Evolutionary conservation across 2,113 vertebrate genomes (phyloP).

Genomic region (Tupaia chinensis): DNA sequence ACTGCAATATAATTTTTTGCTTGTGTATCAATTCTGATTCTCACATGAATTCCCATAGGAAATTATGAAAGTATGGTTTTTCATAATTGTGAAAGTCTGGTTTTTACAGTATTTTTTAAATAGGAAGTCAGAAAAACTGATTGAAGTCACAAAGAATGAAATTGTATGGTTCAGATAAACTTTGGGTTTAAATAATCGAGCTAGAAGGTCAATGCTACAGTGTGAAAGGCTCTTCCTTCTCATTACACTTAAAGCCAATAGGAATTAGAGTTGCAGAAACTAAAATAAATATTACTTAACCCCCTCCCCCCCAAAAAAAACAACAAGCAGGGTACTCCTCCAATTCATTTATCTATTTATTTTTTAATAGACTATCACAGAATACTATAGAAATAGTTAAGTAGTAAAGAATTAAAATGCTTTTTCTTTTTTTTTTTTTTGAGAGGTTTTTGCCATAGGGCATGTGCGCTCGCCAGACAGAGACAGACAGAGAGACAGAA

Average conservation of each 20-base stretch:
- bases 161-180: not conserved
- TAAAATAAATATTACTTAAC: conserved; percentile 16
- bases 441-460: too few species aligned
- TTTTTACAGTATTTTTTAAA: conserved; percentile 21
- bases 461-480: too few species aligned
- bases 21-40: conserved; percentile 25
- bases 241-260: not conserved
- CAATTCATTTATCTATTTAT: not conserved
- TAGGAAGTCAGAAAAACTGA: not conserved
- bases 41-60: not conserved
- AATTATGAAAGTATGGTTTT: conserved; percentile 48
- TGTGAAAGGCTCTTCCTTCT: not conserved
- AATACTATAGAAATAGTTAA: not conserved
- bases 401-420: conserved; percentile 11
- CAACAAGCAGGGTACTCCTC: not conserved
- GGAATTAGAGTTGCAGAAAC: conserved; percentile 6
- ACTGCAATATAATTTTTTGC: not conserved
- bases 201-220: not conserved
- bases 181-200: conserved; percentile 3
- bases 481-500: too few species aligned
- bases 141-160: conserved; percentile 11
- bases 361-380: not conserved
- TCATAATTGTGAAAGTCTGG: conserved; percentile 27
- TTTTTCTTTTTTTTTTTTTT: too few species aligned
- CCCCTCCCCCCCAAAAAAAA: conserved; percentile 1